Percentiles rank a stretch among this genome's conserved stretches.
Evolutionary conservation across 2,797 vertebrate genomes (phyloP).

Genomic region (Caiman crocodilus): DNA sequence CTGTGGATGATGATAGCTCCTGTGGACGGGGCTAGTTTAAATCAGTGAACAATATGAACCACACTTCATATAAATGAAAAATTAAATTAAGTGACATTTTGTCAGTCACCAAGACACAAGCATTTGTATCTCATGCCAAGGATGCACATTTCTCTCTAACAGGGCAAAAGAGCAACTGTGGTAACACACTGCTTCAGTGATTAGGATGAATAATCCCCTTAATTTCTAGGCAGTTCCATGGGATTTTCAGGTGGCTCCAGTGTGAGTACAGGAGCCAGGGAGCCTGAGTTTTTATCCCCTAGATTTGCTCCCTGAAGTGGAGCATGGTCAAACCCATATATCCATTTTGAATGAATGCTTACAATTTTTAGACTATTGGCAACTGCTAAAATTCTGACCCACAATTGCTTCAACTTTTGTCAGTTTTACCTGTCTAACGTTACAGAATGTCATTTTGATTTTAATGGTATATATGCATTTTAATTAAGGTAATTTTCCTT

Average conservation of each 20-base stretch:
- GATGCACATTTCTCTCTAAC: accelerated
- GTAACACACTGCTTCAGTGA: accelerated
- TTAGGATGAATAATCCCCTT: accelerated
- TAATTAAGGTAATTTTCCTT: neutral
- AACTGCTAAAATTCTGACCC: neutral
- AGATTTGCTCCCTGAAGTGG: accelerated
- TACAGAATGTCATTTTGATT: accelerated
- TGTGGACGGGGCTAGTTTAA: neutral
- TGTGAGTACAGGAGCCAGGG: accelerated
- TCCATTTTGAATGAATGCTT: accelerated
- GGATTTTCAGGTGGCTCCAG: neutral
- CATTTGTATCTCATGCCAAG: accelerated
- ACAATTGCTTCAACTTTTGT: accelerated
- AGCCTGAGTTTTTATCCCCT: accelerated
- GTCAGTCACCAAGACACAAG: neutral
- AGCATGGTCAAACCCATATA: accelerated
- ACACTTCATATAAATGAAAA: neutral
- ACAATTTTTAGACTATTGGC: neutral
- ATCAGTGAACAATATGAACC: neutral
- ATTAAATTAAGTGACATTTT: neutral
- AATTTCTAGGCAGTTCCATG: neutral
- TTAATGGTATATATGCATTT: accelerated
- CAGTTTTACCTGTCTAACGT: neutral
- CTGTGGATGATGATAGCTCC: neutral
- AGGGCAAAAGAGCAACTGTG: accelerated